These are phyloP conservation scores for Acinonyx jubatus DNA, from an alignment of 2,113 vertebrate species.

Conservation along the genomic window DNA sequence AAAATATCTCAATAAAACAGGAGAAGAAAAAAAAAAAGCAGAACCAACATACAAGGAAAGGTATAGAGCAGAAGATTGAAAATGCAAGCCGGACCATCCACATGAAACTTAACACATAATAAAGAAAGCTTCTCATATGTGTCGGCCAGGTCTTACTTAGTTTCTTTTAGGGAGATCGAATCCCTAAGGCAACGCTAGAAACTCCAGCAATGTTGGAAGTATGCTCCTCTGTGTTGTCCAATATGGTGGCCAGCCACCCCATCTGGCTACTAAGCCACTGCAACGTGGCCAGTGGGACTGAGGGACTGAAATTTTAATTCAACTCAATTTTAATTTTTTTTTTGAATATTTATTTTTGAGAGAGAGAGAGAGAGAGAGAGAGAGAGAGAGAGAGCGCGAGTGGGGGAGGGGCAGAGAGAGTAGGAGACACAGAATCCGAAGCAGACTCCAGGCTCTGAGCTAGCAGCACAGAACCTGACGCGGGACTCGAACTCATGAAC, in stretches of 20 bases:
- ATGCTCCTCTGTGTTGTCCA: neutral
- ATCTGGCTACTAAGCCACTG: neutral
- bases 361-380: too few relatives aligned
- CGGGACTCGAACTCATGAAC: too few relatives aligned
- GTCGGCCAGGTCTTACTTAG: neutral
- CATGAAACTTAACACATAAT: neutral
- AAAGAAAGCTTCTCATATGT: neutral
- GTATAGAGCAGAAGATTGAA: neutral
- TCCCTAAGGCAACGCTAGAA: neutral
- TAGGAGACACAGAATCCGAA: too few relatives aligned
- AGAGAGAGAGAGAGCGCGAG: too few relatives aligned
- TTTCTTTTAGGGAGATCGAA: neutral
- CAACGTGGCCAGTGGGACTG: accelerated
- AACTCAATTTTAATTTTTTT: neutral
- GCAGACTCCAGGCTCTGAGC: too few relatives aligned
- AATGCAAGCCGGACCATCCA: accelerated
- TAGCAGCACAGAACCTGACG: too few relatives aligned
- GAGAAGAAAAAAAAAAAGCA: neutral
- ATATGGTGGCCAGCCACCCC: neutral
- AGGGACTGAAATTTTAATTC: neutral
- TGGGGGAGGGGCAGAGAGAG: too few relatives aligned
- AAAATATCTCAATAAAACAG: neutral
- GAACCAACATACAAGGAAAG: neutral
- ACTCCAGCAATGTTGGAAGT: accelerated
- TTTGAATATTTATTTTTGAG: too few relatives aligned